Conservation (phyloP, 2,797 vertebrate genomes). For the Pteropus rufus region DNA sequence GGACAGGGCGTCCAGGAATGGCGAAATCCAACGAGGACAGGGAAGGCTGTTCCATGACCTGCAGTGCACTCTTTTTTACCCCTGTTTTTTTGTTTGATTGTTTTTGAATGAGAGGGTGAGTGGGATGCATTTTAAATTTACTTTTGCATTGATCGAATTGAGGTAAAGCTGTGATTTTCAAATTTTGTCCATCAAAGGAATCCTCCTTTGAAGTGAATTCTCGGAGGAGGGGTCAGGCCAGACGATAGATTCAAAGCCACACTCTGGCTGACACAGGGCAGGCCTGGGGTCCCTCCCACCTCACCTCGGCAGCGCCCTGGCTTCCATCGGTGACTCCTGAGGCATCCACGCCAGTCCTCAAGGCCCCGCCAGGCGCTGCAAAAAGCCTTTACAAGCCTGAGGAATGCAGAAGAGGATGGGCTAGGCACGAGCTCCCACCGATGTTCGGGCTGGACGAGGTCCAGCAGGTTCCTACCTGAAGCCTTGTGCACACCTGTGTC, state of each 20-base stretch:
- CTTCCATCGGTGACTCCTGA: neutral
- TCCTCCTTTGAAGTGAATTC: neutral
- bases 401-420: neutral
- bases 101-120: neutral
- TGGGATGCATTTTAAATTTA: neutral
- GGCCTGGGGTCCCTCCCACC: neutral
- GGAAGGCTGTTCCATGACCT: neutral
- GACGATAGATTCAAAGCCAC: neutral
- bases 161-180: neutral
- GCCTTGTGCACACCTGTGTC: too few species aligned
- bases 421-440: neutral
- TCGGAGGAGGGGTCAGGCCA: too few species aligned
- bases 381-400: neutral
- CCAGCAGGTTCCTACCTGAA: fast-evolving
- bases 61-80: fast-evolving
- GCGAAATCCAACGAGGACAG: neutral
- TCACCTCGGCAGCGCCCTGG: neutral
- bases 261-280: neutral
- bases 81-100: neutral
- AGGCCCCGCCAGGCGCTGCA: fast-evolving
- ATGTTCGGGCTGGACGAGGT: fast-evolving
- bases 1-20: fast-evolving
- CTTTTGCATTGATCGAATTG: neutral
- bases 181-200: neutral
- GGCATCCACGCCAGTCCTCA: neutral